phyloP scores from a whole-genome alignment of 2,113 vertebrate species.

The Natator depressus region DNA sequence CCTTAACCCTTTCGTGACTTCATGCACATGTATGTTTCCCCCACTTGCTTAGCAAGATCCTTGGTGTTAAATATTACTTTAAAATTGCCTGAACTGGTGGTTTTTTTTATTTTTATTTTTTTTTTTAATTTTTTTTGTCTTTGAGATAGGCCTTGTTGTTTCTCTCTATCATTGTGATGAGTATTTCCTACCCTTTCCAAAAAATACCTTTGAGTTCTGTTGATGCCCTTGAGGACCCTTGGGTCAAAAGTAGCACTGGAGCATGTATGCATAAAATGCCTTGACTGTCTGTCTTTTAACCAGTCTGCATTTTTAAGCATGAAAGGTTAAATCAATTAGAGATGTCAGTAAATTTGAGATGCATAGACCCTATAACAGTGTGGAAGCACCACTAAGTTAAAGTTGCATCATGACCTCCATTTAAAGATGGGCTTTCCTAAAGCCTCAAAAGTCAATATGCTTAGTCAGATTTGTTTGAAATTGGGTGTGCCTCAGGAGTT shows the following conservation, averaged over 20 bases:
- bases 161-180: background rate
- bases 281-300: background rate
- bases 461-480: no score
- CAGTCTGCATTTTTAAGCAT: background rate
- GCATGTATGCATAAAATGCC: background rate
- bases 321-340: background rate
- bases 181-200: background rate
- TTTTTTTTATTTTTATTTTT: rapidly evolving
- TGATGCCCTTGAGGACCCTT: background rate
- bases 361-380: no score
- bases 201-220: rapidly evolving
- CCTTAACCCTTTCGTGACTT: background rate
- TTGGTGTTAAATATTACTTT: background rate
- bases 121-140: background rate
- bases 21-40: no score
- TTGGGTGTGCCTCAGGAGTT: no score
- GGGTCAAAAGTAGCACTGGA: background rate
- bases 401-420: no score
- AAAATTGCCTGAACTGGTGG: background rate
- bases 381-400: no score
- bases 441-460: no score
- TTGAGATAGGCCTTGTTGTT: background rate
- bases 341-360: background rate
- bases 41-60: background rate
- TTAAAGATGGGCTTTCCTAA: no score